Evolutionary conservation across 2,888 invertebrate species (phyloP).

Genomic region (Scotopteryx bipunctaria): DNA sequence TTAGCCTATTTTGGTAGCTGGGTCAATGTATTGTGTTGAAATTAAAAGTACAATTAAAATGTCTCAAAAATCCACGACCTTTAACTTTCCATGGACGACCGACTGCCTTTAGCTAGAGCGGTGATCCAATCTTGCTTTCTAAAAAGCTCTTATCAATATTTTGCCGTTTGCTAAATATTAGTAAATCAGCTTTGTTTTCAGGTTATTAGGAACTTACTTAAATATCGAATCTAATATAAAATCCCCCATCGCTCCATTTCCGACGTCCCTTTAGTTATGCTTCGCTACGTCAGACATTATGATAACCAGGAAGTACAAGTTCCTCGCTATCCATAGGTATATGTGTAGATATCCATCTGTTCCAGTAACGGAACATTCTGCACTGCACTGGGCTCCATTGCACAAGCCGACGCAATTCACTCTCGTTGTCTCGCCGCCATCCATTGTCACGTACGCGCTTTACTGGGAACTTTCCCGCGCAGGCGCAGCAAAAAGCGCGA

Average conservation of each 20-base stretch:
- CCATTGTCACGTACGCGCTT: slow-evolving; percentile 79
- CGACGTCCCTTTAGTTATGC: slow-evolving; percentile 10
- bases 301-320: slow-evolving; percentile 46
- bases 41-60: too few species aligned
- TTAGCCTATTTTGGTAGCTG: slow-evolving; percentile 6
- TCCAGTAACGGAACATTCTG: slow-evolving; percentile 75
- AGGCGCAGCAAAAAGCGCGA: slow-evolving; percentile 78
- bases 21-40: too few species aligned
- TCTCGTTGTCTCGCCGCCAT: slow-evolving; percentile 74
- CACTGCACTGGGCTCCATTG: slow-evolving; percentile 65
- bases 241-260: too few species aligned
- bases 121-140: too few species aligned
- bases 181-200: too few species aligned
- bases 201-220: too few species aligned
- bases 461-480: slow-evolving; percentile 82
- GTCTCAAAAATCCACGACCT: too few species aligned
- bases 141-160: too few species aligned
- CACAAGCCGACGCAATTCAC: slow-evolving; percentile 75
- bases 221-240: too few species aligned
- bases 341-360: slow-evolving; percentile 46
- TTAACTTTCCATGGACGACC: too few species aligned
- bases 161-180: too few species aligned
- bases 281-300: slow-evolving; percentile 12
- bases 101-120: too few species aligned
- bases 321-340: slow-evolving; percentile 58